Conservation (phyloP, 1,140 invertebrate species). For the Rhyzopertha dominica region DNA sequence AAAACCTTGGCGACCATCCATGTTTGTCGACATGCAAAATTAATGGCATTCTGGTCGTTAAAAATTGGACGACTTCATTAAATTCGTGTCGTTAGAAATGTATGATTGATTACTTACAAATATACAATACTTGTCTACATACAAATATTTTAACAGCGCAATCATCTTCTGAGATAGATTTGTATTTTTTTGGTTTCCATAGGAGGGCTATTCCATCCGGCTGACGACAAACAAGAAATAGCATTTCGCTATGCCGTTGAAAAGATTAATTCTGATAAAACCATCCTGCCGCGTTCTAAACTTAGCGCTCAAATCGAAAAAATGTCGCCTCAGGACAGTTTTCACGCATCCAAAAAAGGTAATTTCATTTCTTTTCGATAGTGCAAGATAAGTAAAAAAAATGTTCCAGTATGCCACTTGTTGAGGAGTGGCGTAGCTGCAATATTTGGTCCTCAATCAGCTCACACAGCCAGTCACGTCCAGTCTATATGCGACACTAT, state of each 20-base stretch:
- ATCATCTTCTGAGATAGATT: constrained; percentile 9
- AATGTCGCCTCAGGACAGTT: constrained; percentile 84
- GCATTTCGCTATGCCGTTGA: constrained; percentile 88
- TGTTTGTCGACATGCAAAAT: too few relatives aligned
- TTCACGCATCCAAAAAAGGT: constrained; percentile 89
- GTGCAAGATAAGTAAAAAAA: constrained; percentile 9
- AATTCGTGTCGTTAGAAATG: not conserved
- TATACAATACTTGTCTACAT: not conserved
- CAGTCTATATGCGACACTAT: constrained; percentile 95
- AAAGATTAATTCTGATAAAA: constrained; percentile 76
- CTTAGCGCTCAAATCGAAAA: constrained; percentile 80
- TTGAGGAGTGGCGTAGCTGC: constrained; percentile 82
- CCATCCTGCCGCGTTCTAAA: constrained; percentile 75
- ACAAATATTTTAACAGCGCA: not conserved
- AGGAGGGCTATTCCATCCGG: constrained; percentile 87
- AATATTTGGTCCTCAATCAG: constrained; percentile 89
- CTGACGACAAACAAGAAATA: constrained; percentile 77
- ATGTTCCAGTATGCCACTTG: constrained; percentile 78
- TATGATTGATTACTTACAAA: not conserved
- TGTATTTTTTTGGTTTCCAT: constrained; percentile 43
- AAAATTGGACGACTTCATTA: too few relatives aligned
- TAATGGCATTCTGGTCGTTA: too few relatives aligned
- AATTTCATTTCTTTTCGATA: constrained; percentile 34
- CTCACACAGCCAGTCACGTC: constrained; percentile 84
- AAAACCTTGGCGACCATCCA: too few relatives aligned